phyloP scores from a whole-genome alignment of 92 coral and sea anemone genomes.

The Muricea muricata region DNA sequence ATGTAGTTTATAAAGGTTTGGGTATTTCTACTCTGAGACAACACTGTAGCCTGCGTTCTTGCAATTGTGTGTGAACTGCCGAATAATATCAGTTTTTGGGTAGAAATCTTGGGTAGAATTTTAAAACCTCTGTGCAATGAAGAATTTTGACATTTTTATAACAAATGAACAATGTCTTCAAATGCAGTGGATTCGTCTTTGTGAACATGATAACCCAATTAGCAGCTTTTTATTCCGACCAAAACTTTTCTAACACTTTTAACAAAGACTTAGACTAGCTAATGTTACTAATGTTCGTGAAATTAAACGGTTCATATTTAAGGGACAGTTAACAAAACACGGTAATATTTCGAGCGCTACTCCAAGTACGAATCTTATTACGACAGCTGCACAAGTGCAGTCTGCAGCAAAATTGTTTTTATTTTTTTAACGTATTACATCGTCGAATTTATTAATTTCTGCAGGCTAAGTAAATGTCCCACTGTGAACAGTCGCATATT shows the following conservation, averaged over 20 bases:
- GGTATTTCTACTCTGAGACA: no score
- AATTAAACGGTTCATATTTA: neutral
- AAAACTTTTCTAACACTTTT: neutral
- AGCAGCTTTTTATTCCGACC: neutral
- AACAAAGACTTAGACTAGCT: no score
- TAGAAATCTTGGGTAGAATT: no score
- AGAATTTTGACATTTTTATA: no score
- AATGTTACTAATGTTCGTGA: no score
- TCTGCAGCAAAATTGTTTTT: neutral
- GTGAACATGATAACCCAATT: neutral
- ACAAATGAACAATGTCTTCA: neutral
- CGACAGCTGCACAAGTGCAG: constrained; percentile 13
- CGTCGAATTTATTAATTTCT: constrained; percentile 9
- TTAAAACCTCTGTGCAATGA: no score
- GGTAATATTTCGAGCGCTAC: neutral
- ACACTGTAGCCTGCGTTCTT: no score
- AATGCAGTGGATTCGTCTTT: neutral
- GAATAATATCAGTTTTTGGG: no score
- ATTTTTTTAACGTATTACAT: neutral
- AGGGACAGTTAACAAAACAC: neutral
- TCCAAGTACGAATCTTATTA: neutral
- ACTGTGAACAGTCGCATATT: neutral
- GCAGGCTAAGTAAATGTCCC: neutral
- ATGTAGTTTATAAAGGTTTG: no score
- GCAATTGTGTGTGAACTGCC: no score